These are phyloP conservation scores for Ceratina calcarata DNA, from an alignment of 1,140 invertebrate genomes.

Conservation along the genomic window DNA sequence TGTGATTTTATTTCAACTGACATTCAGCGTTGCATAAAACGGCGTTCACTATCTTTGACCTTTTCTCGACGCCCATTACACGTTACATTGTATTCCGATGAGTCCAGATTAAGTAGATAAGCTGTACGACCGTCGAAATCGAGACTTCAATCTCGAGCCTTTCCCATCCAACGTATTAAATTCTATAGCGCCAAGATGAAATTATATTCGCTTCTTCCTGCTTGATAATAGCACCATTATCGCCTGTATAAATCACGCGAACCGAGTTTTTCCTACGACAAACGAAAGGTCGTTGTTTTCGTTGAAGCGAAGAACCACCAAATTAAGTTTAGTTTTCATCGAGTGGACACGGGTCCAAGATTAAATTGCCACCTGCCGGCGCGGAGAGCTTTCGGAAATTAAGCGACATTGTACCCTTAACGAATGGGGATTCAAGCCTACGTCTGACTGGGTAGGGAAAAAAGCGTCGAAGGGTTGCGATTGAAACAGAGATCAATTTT, in stretches of 20 bases:
- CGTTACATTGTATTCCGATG: conserved; percentile 2
- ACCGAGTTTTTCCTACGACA: no score
- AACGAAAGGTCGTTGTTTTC: conserved; percentile 1
- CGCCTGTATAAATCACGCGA: no score
- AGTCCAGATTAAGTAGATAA: neutral
- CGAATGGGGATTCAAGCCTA: conserved; percentile 62
- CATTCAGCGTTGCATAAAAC: neutral
- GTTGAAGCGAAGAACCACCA: conserved; percentile 5
- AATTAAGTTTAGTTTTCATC: conserved; percentile 65
- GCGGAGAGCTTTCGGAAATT: conserved; percentile 64
- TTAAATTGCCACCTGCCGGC: conserved; percentile 63
- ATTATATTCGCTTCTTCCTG: no score
- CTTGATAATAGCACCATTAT: no score
- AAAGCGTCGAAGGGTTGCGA: conserved; percentile 24
- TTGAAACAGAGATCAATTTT: no score
- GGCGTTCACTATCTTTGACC: neutral
- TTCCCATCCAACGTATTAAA: no score
- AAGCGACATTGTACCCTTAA: conserved; percentile 66
- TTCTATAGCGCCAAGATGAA: no score
- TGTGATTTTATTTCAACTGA: neutral
- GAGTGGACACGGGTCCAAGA: conserved; percentile 51
- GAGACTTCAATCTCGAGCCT: neutral
- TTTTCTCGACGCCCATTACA: neutral
- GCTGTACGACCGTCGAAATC: neutral
- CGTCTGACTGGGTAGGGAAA: conserved; percentile 26